Evolutionary conservation across 1,140 invertebrate species (phyloP).

Genomic region (Psilanteris sp.): DNA sequence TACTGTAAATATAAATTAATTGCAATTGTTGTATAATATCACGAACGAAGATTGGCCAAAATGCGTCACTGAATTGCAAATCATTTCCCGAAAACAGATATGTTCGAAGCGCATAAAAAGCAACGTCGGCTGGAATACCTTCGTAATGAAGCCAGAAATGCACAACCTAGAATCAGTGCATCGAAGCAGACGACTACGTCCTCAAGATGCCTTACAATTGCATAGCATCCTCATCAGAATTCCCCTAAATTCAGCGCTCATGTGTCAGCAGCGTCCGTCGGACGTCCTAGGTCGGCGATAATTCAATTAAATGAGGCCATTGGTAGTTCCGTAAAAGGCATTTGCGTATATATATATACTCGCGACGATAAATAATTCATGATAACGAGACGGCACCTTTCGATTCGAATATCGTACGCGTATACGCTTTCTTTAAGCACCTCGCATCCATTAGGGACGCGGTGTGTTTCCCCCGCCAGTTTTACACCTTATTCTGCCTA

Average conservation of each 20-base stretch:
- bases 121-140: constrained; percentile 2
- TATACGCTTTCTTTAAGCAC: constrained; percentile 10
- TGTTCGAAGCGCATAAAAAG: no score
- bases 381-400: constrained; percentile 48
- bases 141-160: constrained; percentile 12
- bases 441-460: constrained; percentile 40
- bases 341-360: constrained; percentile 48
- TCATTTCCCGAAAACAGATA: no score
- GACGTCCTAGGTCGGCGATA: constrained; percentile 40
- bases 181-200: neutral
- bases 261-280: constrained; percentile 36
- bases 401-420: constrained; percentile 33
- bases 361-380: constrained; percentile 55
- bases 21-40: no score
- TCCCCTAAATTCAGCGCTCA: constrained; percentile 50
- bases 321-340: constrained; percentile 47
- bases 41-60: no score
- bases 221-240: constrained; percentile 36
- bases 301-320: constrained; percentile 57
- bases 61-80: no score
- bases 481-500: constrained; percentile 45
- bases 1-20: no score
- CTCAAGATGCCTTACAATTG: constrained; percentile 23
- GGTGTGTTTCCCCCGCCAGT: constrained; percentile 13
- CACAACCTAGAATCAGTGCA: constrained; percentile 7